phyloP scores from a whole-genome alignment of 2,888 invertebrate species.

The Drosophila limbata region DNA sequence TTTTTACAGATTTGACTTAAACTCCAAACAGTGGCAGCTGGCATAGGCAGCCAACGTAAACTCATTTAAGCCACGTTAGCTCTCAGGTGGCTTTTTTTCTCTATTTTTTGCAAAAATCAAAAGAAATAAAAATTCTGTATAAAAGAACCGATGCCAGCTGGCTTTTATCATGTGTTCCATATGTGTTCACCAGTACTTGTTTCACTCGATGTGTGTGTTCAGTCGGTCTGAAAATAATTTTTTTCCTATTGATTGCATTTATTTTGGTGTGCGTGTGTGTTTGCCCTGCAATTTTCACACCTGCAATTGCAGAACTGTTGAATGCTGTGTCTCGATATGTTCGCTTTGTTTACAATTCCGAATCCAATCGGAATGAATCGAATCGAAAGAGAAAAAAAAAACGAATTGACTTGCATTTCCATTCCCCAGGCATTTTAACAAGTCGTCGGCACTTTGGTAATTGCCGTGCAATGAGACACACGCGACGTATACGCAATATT shows the following conservation, averaged over 20 bases:
- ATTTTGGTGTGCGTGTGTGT: constrained; percentile 10
- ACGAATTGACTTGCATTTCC: constrained; percentile 17
- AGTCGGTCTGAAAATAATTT: constrained; percentile 33
- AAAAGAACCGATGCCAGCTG: constrained; percentile 53
- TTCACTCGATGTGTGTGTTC: constrained; percentile 15
- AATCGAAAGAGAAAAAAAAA: constrained; percentile 1
- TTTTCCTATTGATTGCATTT: constrained; percentile 37
- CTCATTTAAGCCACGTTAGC: constrained; percentile 38
- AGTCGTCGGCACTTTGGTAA: constrained; percentile 26
- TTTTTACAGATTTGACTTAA: constrained; percentile 18
- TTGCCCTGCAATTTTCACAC: constrained; percentile 56
- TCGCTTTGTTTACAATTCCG: constrained; percentile 51
- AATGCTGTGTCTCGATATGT: constrained; percentile 32
- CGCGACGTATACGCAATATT: constrained; percentile 62
- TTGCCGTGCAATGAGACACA: constrained; percentile 35
- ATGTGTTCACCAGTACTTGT: constrained; percentile 26
- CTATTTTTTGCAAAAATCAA: constrained; percentile 21
- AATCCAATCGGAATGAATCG: constrained; percentile 11
- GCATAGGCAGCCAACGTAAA: constrained; percentile 42
- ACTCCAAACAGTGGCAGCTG: constrained; percentile 22
- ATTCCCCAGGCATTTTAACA: constrained; percentile 20
- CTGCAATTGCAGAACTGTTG: constrained; percentile 50
- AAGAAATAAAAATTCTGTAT: constrained; percentile 10
- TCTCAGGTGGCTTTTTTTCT: constrained; percentile 15
- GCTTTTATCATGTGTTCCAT: constrained; percentile 56